Base-by-base conservation (phyloP, 2,113 vertebrate genomes). In the Dolichotis patagonum region DNA sequence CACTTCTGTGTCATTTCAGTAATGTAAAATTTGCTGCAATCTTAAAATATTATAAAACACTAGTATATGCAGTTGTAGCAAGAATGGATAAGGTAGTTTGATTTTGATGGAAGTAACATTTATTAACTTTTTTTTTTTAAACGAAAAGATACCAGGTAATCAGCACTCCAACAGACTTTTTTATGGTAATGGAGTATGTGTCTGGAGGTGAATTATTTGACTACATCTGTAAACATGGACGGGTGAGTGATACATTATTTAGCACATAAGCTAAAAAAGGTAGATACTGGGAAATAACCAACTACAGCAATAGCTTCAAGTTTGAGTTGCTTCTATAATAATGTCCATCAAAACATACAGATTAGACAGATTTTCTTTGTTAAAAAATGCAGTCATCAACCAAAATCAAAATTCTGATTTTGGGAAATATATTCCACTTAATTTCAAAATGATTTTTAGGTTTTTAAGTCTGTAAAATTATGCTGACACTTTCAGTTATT, bases 131-230 rank as follows among this genome's bases (percentile, higher is more conserved):
- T 92, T 69, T 96, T 93, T 97, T 97, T 96, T 28, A 19, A 85
- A 56, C 91, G 96, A 96, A 96, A 97, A 99, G 99, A 98, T 99
- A 99, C 98, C 99, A 99, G 98, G 99, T 99, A 97, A 99, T 99
- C 98, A 99, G 99, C 96, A 99, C 99, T 0, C 99, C 99, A 2
- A 99, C 99, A 5, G 99, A 99, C 96, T 99, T 99, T 99, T 99
- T 99, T 98, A 99, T 99, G 99, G 99, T 99, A 54, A 99, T 99
- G 99, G 99, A 99, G 86, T 99, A 99, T 6, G 99, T 99, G 67
- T 99, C 99, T 1, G 99, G 99, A 2, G 99, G 99, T 20, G 99
- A 99, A 98, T 98, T 99, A 95, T 99, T 99, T 97, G 99, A 99
- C 98, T 99, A 99, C 98, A 99, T 99, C 99, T 99, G 99, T 98